These are phyloP conservation scores for Pithys albifrons DNA, from an alignment of 2,113 vertebrate genomes.

Conservation along the genomic window DNA sequence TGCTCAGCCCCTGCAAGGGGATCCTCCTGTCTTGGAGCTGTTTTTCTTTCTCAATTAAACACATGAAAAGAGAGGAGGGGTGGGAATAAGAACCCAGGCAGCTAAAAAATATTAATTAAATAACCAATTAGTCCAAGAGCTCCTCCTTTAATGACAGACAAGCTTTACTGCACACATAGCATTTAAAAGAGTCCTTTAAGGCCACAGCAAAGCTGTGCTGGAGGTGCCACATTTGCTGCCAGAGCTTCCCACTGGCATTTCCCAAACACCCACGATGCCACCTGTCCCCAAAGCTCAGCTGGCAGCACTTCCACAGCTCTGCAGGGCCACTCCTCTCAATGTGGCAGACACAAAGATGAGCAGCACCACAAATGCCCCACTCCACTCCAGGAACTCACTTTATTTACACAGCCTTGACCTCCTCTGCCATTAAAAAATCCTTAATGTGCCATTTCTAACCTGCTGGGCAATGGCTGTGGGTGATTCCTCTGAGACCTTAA, in stretches of 20 bases:
- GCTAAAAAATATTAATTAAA: not conserved
- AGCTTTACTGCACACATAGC: not conserved
- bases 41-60: not conserved
- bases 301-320: not conserved
- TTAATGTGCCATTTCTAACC: too few relatives aligned
- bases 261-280: accelerated
- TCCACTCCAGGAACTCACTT: accelerated
- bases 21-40: not conserved
- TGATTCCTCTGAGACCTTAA: not conserved
- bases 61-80: not conserved
- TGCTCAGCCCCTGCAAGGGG: not conserved
- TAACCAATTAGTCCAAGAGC: not conserved
- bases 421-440: not conserved
- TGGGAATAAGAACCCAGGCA: not conserved
- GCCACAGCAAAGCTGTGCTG: not conserved
- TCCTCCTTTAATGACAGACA: not conserved
- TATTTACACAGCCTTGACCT: not conserved
- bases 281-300: not conserved
- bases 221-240: not conserved
- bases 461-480: accelerated
- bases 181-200: not conserved
- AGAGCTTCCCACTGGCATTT: accelerated
- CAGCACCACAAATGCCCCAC: not conserved
- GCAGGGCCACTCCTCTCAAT: accelerated
- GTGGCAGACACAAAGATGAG: not conserved